phyloP scores from a whole-genome alignment of 92 coral and sea anemone species.

The Palythoa grandis region DNA sequence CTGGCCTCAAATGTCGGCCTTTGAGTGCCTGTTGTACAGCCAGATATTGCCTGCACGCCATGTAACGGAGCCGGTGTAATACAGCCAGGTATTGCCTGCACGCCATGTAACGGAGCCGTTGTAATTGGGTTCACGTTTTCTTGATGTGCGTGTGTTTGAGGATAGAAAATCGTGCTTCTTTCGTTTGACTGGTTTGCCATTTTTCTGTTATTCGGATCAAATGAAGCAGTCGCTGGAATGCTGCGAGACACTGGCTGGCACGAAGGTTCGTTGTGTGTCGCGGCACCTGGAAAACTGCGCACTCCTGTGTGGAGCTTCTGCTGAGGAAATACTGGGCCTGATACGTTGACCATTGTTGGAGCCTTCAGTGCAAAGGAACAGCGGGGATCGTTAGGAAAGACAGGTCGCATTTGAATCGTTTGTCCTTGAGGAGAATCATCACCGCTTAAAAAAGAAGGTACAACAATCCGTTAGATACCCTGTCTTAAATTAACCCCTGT shows the following conservation, averaged over 20 bases:
- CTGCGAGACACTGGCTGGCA: background rate
- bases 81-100: constrained; percentile 25
- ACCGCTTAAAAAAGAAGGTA: background rate
- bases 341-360: constrained; percentile 59
- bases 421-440: constrained; percentile 15
- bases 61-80: constrained; percentile 16
- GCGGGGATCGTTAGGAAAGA: constrained; percentile 1
- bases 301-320: constrained; percentile 61
- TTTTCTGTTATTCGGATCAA: constrained; percentile 14
- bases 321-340: constrained; percentile 70
- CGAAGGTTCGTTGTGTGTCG: background rate
- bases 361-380: constrained; percentile 55
- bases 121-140: constrained; percentile 20
- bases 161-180: constrained; percentile 39
- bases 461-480: background rate
- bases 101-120: background rate
- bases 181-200: constrained; percentile 21
- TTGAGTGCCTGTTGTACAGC: constrained; percentile 51
- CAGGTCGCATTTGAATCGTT: constrained; percentile 5
- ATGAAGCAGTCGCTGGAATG: constrained; percentile 4
- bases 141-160: constrained; percentile 26
- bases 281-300: constrained; percentile 23
- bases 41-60: background rate
- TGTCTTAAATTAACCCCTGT: too few species aligned
- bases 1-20: constrained; percentile 45